Evolutionary conservation across 2,113 vertebrate genomes (phyloP).

Genomic region (Apus apus): DNA sequence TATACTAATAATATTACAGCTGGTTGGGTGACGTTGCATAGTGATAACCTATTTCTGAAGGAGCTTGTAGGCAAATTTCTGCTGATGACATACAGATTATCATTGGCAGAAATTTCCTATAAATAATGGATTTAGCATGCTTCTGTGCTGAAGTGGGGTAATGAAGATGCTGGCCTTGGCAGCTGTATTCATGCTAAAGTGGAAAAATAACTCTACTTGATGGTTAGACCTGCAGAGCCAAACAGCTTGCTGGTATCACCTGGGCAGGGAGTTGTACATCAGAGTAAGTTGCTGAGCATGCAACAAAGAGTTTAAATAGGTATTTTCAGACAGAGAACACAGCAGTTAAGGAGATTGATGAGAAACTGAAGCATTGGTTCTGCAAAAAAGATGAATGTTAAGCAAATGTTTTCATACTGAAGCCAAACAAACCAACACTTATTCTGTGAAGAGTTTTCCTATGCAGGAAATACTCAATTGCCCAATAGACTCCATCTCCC

Average conservation of each 20-base stretch:
- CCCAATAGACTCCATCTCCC: not conserved
- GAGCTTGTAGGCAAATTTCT: not conserved
- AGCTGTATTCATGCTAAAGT: not conserved
- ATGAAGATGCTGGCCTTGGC: not conserved
- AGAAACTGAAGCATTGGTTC: not conserved
- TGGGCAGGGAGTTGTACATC: not conserved
- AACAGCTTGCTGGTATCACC: not conserved
- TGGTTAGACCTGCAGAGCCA: not conserved
- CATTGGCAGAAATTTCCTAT: not conserved
- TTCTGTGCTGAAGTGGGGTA: not conserved
- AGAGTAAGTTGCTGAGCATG: not conserved
- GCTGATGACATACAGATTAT: not conserved
- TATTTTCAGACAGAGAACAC: not conserved
- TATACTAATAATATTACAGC: not conserved
- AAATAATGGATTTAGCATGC: constrained; percentile 10
- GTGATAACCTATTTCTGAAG: not conserved
- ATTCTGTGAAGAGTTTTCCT: not conserved
- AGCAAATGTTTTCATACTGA: not conserved
- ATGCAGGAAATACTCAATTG: not conserved
- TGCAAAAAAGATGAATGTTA: not conserved
- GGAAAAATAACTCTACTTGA: not conserved
- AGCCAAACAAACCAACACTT: not conserved
- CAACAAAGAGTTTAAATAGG: not conserved
- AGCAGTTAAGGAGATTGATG: not conserved
- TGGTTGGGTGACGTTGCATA: not conserved